phyloP scores from a whole-genome alignment of 2,113 vertebrate species.

The Eleginops maclovinus region DNA sequence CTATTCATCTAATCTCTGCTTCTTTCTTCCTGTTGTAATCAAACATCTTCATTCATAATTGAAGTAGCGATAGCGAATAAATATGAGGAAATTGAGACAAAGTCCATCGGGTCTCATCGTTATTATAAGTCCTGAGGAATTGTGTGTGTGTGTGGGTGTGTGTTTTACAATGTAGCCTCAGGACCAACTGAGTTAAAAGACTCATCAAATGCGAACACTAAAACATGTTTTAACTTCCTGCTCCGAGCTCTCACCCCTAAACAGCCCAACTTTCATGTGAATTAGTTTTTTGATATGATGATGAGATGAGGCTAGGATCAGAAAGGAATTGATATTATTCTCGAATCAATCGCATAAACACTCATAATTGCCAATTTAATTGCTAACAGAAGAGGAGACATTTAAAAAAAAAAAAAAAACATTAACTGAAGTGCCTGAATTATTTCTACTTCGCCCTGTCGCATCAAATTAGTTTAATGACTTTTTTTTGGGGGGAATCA shows the following conservation, averaged over 20 bases:
- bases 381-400: conserved; percentile 71
- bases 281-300: conserved; percentile 48
- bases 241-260: conserved; percentile 34
- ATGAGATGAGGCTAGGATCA: conserved; percentile 44
- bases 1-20: conserved; percentile 54
- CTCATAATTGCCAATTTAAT: conserved; percentile 79
- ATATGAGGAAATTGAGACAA: conserved; percentile 50
- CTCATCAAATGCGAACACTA: conserved; percentile 4
- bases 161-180: background rate
- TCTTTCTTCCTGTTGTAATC: conserved; percentile 66
- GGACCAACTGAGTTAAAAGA: conserved; percentile 21
- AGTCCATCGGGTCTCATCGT: conserved; percentile 37
- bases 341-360: conserved; percentile 73
- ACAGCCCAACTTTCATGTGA: conserved; percentile 22
- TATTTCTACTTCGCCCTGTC: conserved; percentile 72
- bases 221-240: conserved; percentile 26
- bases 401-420: conserved; percentile 67
- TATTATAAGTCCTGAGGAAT: conserved; percentile 30
- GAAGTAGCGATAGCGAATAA: conserved; percentile 55
- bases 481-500: conserved; percentile 42
- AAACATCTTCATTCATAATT: conserved; percentile 64
- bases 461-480: conserved; percentile 76
- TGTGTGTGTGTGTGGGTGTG: conserved; percentile 13
- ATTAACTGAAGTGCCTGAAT: conserved; percentile 76
- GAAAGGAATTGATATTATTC: conserved; percentile 69